phyloP scores from a whole-genome alignment of 2,888 invertebrate genomes.

The Stratiomys singularior region DNA sequence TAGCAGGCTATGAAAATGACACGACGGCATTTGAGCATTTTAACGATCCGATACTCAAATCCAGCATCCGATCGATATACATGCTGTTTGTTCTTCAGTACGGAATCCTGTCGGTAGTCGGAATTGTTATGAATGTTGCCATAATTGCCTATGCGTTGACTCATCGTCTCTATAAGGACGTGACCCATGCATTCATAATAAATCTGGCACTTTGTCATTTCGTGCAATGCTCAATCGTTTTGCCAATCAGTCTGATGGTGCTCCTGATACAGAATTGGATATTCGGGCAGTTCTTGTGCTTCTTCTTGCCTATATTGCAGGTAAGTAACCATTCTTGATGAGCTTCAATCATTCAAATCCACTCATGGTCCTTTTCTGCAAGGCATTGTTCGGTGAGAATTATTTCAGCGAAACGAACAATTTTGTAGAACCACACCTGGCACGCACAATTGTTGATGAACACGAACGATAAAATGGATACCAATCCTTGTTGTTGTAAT shows the following conservation, averaged over 20 bases:
- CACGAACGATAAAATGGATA: too few relatives aligned
- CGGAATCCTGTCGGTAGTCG: constrained; percentile 69
- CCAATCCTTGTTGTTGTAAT: too few relatives aligned
- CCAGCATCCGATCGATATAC: constrained; percentile 69
- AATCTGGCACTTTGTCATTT: constrained; percentile 75
- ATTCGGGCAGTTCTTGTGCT: constrained; percentile 77
- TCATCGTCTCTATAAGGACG: constrained; percentile 70
- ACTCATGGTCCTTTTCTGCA: too few relatives aligned
- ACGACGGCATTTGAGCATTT: constrained; percentile 65
- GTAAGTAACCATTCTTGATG: constrained; percentile 62
- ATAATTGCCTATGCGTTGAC: constrained; percentile 70
- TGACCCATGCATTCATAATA: constrained; percentile 73
- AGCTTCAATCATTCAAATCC: too few relatives aligned
- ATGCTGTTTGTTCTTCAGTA: constrained; percentile 74
- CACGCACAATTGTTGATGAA: too few relatives aligned
- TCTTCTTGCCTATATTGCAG: constrained; percentile 79
- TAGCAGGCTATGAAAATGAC: constrained; percentile 60
- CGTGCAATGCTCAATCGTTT: constrained; percentile 73
- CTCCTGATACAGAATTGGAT: constrained; percentile 78
- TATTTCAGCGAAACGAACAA: too few relatives aligned
- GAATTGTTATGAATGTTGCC: constrained; percentile 70
- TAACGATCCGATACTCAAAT: constrained; percentile 70
- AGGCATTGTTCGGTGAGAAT: too few relatives aligned
- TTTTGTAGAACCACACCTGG: too few relatives aligned
- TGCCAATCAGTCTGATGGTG: constrained; percentile 75